Evolutionary conservation across 2,888 invertebrate species (phyloP).

Genomic region (Xanthorhoe designata): DNA sequence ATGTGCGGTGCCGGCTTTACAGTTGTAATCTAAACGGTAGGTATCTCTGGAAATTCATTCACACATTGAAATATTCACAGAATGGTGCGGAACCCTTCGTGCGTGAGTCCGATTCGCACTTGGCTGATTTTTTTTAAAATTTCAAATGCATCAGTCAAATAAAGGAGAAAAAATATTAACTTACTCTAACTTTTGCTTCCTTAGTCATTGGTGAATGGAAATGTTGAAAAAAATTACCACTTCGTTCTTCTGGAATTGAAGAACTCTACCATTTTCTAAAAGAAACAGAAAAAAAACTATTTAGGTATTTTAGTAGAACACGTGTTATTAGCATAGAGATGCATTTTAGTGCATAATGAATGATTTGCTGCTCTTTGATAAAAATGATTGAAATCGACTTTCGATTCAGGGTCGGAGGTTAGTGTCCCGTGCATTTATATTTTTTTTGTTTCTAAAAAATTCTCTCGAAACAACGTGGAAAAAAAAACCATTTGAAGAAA

Average conservation of each 20-base stretch:
- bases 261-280: slow-evolving; percentile 11
- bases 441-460: too few relatives aligned
- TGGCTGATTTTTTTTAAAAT: not conserved
- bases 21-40: too few relatives aligned
- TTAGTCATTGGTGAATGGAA: slow-evolving; percentile 33
- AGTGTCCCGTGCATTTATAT: too few relatives aligned
- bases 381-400: not conserved
- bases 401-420: not conserved
- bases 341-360: not conserved
- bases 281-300: not conserved
- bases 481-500: too few relatives aligned
- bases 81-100: too few relatives aligned
- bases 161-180: not conserved
- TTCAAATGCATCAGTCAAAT: not conserved
- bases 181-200: slow-evolving; percentile 27
- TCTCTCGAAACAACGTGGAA: too few relatives aligned
- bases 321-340: not conserved
- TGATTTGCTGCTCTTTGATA: too few relatives aligned
- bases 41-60: too few relatives aligned
- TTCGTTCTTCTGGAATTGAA: slow-evolving; percentile 8
- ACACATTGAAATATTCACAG: too few relatives aligned
- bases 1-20: too few relatives aligned
- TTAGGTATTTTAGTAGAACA: not conserved
- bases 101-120: too few relatives aligned
- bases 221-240: not conserved